Evolutionary conservation across 2,797 vertebrate species (phyloP).

Genomic region (Glyptemys insculpta): DNA sequence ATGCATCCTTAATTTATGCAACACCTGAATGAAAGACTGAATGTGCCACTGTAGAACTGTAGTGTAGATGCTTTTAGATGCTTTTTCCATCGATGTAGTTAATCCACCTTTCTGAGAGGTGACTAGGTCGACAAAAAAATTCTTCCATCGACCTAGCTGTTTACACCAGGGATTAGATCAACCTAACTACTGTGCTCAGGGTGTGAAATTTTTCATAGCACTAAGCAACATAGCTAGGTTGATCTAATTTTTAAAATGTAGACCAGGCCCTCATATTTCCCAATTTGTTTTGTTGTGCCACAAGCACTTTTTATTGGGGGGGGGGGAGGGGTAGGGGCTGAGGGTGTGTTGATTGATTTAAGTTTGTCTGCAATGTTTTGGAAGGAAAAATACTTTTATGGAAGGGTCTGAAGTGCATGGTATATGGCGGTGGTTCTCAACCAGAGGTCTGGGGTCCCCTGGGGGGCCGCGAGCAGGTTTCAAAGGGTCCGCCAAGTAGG

Average conservation of each 20-base stretch:
- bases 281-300: neutral
- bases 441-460: too few species aligned
- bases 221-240: too few species aligned
- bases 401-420: neutral
- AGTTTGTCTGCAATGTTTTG: neutral
- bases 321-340: rapidly evolving
- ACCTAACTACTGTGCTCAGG: too few species aligned
- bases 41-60: neutral
- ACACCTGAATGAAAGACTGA: neutral
- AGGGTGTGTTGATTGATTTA: neutral
- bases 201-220: too few species aligned
- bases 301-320: neutral
- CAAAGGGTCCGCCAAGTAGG: too few species aligned
- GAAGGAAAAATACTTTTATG: constrained; percentile 9
- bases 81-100: neutral
- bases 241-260: neutral
- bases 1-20: neutral
- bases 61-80: neutral
- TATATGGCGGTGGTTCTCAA: too few species aligned
- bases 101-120: neutral
- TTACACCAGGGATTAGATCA: too few species aligned
- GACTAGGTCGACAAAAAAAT: neutral
- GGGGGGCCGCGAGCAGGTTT: too few species aligned
- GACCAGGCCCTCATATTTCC: neutral
- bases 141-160: neutral